Conservation (phyloP, 1,140 invertebrate species). For the Ditylenchus dipsaci region DNA sequence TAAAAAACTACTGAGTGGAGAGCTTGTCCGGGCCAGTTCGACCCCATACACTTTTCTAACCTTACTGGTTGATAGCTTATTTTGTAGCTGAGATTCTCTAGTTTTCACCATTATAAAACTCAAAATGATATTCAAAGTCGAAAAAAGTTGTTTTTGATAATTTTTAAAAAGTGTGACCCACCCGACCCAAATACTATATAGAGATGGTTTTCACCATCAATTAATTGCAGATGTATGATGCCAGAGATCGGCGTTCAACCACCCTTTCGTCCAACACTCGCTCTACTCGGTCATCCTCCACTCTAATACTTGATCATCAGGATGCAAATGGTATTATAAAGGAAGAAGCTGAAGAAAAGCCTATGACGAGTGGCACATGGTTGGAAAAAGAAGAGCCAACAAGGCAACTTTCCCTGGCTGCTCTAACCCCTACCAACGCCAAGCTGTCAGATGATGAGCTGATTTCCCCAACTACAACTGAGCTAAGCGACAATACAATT, state of each 20-base stretch:
- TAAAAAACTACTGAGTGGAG: too few relatives aligned
- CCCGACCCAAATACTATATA: too few relatives aligned
- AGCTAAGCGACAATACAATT: neutral
- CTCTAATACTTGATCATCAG: neutral
- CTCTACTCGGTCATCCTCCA: neutral
- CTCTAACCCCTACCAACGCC: neutral
- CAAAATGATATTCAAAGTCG: too few relatives aligned
- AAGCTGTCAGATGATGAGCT: neutral
- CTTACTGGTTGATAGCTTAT: too few relatives aligned
- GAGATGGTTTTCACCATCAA: too few relatives aligned
- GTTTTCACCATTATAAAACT: too few relatives aligned
- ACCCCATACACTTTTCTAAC: too few relatives aligned
- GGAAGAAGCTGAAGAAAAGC: neutral
- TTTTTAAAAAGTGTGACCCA: too few relatives aligned
- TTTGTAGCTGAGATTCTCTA: too few relatives aligned
- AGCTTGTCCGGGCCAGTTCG: too few relatives aligned
- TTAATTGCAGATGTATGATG: too few relatives aligned
- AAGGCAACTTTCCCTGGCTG: neutral
- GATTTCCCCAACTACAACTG: neutral
- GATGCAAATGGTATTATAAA: neutral
- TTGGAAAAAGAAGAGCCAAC: neutral
- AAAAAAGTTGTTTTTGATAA: too few relatives aligned
- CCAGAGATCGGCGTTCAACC: neutral
- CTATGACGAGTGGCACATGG: neutral
- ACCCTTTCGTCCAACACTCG: neutral